A percentile compares a stretch with the other conserved stretches of the same genome.
phyloP scores from a whole-genome alignment of 2,113 vertebrate species.

The Calypte anna region DNA sequence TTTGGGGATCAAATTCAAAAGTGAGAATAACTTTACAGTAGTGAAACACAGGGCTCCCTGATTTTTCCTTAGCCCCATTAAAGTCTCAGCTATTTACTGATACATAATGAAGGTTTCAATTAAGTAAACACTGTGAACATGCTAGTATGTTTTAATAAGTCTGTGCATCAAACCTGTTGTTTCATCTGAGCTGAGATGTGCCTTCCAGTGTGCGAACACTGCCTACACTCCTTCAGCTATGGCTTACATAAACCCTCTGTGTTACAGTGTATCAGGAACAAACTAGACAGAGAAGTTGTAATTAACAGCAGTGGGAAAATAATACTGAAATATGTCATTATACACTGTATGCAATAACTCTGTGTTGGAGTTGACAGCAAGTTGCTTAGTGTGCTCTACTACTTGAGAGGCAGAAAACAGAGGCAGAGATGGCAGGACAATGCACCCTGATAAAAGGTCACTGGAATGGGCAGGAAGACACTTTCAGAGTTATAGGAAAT shows the following conservation, averaged over 20 bases:
- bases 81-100: not conserved
- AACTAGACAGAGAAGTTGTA: not conserved
- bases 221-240: not conserved
- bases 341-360: not conserved
- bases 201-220: not conserved
- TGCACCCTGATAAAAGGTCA: not conserved
- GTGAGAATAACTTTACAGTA: not conserved
- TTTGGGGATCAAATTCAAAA: not conserved
- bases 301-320: not conserved
- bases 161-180: not conserved
- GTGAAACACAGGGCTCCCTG: not conserved
- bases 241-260: not conserved
- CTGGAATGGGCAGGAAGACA: not conserved
- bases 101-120: not conserved
- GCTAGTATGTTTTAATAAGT: not conserved
- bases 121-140: not conserved
- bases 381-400: not conserved
- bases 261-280: not conserved
- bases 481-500: not conserved
- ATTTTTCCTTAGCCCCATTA: not conserved
- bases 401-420: not conserved
- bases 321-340: not conserved
- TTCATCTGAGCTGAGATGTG: not conserved
- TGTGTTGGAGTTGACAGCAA: not conserved
- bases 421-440: not conserved